Evolutionary conservation across 2,113 vertebrate species (phyloP).

Genomic region (Candoia aspera): DNA sequence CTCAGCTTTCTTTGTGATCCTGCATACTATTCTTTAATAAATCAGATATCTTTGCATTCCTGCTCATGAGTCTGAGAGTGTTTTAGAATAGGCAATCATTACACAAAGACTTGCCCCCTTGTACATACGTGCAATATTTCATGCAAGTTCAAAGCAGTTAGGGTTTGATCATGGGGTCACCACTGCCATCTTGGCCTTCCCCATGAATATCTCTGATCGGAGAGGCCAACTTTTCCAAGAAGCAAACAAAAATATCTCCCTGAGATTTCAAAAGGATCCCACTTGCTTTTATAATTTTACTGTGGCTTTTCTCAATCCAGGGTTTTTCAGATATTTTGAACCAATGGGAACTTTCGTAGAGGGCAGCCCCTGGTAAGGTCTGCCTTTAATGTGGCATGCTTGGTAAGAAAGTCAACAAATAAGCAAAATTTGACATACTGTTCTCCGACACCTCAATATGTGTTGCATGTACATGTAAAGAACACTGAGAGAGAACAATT

Average conservation of each 20-base stretch:
- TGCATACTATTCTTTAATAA: no score
- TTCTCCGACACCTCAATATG: conserved; percentile 47
- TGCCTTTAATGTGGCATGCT: neutral
- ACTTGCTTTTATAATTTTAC: neutral
- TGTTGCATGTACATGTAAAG: neutral
- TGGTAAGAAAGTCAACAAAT: conserved; percentile 33
- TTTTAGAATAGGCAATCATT: no score
- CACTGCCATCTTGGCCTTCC: neutral
- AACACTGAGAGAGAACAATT: conserved; percentile 60
- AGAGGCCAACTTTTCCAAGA: neutral
- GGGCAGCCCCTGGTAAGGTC: neutral
- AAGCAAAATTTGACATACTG: conserved; percentile 35
- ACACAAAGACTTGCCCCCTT: neutral
- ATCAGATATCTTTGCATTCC: no score
- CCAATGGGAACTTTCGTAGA: neutral
- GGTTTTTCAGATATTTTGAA: neutral
- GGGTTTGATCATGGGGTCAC: neutral
- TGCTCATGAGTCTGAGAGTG: no score
- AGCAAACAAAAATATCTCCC: neutral
- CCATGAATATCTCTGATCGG: neutral
- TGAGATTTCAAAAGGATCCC: conserved; percentile 30
- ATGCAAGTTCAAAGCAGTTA: neutral
- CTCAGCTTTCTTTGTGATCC: no score
- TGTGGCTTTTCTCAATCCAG: neutral
- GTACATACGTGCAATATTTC: neutral